Evolutionary conservation across 2,888 invertebrate species (phyloP).

Genomic region (Adelphocoris suturalis): DNA sequence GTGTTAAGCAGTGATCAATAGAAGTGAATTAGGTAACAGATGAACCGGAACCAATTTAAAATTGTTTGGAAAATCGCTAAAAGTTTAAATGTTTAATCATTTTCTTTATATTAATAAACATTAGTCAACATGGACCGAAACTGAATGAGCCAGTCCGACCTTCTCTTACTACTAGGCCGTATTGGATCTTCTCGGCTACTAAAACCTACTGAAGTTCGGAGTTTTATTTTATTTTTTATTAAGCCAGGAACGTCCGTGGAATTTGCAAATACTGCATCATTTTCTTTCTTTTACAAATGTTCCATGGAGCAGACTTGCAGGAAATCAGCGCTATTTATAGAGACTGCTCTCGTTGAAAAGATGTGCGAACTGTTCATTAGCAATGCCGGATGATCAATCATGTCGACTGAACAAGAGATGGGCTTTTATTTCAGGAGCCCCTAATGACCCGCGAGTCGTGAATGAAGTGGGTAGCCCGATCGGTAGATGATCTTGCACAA

Average conservation of each 20-base stretch:
- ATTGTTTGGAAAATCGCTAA: too few relatives aligned
- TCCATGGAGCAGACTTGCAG: not conserved
- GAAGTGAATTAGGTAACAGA: too few relatives aligned
- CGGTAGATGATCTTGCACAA: slow-evolving; percentile 67
- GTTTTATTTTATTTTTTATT: too few relatives aligned
- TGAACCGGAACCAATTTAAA: too few relatives aligned
- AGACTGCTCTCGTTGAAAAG: slow-evolving; percentile 27
- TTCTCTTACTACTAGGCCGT: too few relatives aligned
- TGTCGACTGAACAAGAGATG: slow-evolving; percentile 47
- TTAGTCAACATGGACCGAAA: too few relatives aligned
- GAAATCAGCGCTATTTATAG: slow-evolving; percentile 8
- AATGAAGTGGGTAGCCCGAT: slow-evolving; percentile 66
- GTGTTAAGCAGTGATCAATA: too few relatives aligned
- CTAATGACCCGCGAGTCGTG: slow-evolving; percentile 66
- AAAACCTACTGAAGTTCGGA: not conserved
- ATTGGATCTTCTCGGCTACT: too few relatives aligned
- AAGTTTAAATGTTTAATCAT: too few relatives aligned
- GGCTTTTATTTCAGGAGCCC: slow-evolving; percentile 36
- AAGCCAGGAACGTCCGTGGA: not conserved
- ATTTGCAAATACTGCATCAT: not conserved
- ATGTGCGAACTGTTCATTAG: slow-evolving; percentile 53
- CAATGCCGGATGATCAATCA: slow-evolving; percentile 56
- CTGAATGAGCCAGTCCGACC: too few relatives aligned
- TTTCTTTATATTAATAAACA: too few relatives aligned
- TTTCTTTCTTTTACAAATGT: not conserved